Base-by-base conservation (phyloP, 1,140 invertebrate species). In the Trichoplusia ni region DNA sequence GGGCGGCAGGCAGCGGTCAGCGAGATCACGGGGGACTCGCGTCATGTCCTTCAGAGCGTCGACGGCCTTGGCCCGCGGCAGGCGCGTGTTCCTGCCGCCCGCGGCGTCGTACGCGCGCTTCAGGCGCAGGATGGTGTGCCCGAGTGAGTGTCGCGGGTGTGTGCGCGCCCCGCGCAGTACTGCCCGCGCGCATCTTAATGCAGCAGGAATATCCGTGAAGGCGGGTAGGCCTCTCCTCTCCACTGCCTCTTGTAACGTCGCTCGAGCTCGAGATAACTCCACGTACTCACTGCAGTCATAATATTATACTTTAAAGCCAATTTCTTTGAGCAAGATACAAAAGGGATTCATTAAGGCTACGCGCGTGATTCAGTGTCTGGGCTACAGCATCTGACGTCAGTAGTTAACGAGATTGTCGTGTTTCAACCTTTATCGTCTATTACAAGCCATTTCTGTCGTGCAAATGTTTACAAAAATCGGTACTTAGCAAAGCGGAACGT, bases 181-280 rank as follows among this genome's bases (percentile, higher is more conserved):
- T 33, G 92, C 90, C 64, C 93, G 92, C 13, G 93, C 94, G 79
- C 92, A 92, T 44, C 93, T 91, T 70, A 94, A 67, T 23, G 93
- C 94, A 5, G 92, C 91, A 2, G 91, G 90, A 64, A 94, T 92
- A 82, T 93, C 93, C 33, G 90, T 92, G 79, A 94, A 91, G 1
- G 94, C 93, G 64, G 93, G 92, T 61, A 94, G 79, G 2, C 93
- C 93, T 64, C 93, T 92, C 62, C 93, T 89, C 83, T 93, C 93
- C 53, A 94, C 93, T 70, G 93, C 90, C 82, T 93, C 92, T 79
- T 93, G 91, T 66, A 94, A 79, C 63, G 93, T 92, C 51, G 92
- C 90, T 64, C 94, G 92, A 62, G 93, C 93, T 61, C 93, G 85
- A 58, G 92, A 91, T 59, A 94, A 74, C 84, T 94, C 93, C 71